Percentiles rank a stretch among this genome's conserved stretches.
Evolutionary conservation across 37 sponge, comb jelly and placozoan genomes (phyloP).

Genomic region (Spongilla lacustris): DNA sequence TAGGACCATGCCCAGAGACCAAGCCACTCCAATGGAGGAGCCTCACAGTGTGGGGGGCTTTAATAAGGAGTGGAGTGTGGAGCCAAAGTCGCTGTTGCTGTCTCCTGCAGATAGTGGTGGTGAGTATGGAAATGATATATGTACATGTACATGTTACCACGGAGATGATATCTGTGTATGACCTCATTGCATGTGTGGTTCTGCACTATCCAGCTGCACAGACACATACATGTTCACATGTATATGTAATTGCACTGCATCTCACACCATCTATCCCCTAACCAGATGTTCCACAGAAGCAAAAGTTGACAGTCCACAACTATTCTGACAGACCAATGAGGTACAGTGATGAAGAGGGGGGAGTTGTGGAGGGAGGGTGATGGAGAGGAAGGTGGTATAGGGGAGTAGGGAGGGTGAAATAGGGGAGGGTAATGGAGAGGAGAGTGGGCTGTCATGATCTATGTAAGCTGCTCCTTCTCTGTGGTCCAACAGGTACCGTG

Average conservation of each 20-base stretch:
- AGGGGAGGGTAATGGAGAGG: background rate
- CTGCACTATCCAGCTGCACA: no score
- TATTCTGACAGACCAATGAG: constrained; percentile 5
- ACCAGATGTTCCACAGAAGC: background rate
- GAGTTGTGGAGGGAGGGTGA: no score
- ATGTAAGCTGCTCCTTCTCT: background rate
- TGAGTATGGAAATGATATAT: background rate
- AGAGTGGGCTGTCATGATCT: background rate
- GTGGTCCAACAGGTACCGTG: background rate
- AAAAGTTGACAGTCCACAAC: background rate
- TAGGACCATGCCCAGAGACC: background rate
- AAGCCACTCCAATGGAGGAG: background rate
- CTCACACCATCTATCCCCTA: no score
- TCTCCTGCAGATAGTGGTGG: background rate
- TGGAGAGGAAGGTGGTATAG: no score
- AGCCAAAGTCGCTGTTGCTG: background rate
- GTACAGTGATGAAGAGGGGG: background rate
- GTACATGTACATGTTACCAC: background rate
- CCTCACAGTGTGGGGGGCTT: background rate
- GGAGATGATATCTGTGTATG: no score
- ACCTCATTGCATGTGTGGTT: no score
- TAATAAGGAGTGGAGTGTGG: background rate
- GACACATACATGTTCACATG: no score
- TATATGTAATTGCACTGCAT: no score
- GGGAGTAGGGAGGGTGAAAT: background rate